Evolutionary conservation across 2,113 vertebrate genomes (phyloP).

Genomic region (Lasiurus cinereus): DNA sequence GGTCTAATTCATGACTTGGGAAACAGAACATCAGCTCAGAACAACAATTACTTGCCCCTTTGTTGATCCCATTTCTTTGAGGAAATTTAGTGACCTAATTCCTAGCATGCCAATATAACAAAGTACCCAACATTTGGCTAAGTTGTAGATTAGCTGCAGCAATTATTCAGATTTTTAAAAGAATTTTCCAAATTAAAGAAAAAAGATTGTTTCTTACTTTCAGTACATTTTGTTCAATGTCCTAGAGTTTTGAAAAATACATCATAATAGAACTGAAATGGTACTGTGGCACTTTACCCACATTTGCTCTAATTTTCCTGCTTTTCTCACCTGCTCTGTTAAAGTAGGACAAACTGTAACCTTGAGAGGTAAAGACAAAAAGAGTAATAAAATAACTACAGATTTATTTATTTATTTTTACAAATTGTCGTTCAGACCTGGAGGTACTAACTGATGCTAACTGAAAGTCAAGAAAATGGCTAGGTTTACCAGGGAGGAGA

Average conservation of each 20-base stretch:
- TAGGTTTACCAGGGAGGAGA: not conserved
- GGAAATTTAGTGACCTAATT: slow-evolving; percentile 68
- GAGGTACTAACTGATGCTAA: not conserved
- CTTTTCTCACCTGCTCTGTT: slow-evolving; percentile 62
- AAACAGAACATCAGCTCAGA: slow-evolving; percentile 36
- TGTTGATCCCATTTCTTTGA: slow-evolving; percentile 57
- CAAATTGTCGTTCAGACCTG: not conserved
- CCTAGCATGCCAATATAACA: slow-evolving; percentile 60
- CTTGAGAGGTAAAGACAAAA: slow-evolving; percentile 62
- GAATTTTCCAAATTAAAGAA: slow-evolving; percentile 64
- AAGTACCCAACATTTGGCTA: slow-evolving; percentile 45
- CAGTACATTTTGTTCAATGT: slow-evolving; percentile 70
- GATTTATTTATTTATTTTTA: slow-evolving; percentile 29
- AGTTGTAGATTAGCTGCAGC: slow-evolving; percentile 67
- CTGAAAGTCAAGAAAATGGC: not conserved
- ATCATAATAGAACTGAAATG: slow-evolving; percentile 71
- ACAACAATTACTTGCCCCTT: slow-evolving; percentile 67
- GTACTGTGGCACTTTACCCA: slow-evolving; percentile 55
- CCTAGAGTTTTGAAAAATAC: slow-evolving; percentile 66
- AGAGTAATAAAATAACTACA: slow-evolving; percentile 66
- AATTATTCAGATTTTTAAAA: slow-evolving; percentile 73
- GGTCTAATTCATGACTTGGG: not conserved
- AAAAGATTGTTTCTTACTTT: not conserved
- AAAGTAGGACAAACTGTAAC: slow-evolving; percentile 71
- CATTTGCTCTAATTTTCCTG: slow-evolving; percentile 70